Conservation (phyloP, 2,888 invertebrate genomes). For the Mystacides longicornis region DNA sequence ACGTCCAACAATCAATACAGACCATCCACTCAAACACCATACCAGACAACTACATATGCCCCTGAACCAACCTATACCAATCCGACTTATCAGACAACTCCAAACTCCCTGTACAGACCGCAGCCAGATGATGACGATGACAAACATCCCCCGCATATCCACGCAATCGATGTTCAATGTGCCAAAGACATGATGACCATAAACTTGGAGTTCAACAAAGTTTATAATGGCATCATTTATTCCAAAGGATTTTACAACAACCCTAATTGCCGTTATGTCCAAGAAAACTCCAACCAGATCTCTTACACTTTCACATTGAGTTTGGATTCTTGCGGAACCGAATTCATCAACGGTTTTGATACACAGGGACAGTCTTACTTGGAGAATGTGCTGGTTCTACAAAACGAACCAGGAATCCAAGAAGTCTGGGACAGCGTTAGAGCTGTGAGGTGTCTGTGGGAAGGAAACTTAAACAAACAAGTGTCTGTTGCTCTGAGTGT, state of each 20-base stretch:
- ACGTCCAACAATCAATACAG: constrained; percentile 27
- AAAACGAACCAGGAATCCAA: constrained; percentile 70
- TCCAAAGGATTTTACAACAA: constrained; percentile 67
- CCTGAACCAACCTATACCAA: constrained; percentile 8
- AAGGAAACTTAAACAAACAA: constrained; percentile 70
- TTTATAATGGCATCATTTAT: constrained; percentile 72
- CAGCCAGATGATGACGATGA: constrained; percentile 52
- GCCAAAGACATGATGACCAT: constrained; percentile 79
- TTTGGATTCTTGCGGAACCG: constrained; percentile 69
- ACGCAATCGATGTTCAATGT: constrained; percentile 67
- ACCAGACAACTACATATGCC: constrained; percentile 19
- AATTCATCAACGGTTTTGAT: constrained; percentile 70
- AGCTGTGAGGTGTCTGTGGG: constrained; percentile 72
- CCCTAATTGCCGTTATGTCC: constrained; percentile 65
- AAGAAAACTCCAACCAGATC: constrained; percentile 59
- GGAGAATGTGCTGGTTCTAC: constrained; percentile 68
- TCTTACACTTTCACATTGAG: constrained; percentile 69
- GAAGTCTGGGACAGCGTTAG: constrained; percentile 75
- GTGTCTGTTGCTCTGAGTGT: constrained; percentile 67
- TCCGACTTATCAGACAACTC: no score
- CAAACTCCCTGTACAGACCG: constrained; percentile 23
- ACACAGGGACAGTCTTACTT: constrained; percentile 71
- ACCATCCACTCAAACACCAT: constrained; percentile 17
- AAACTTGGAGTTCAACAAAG: constrained; percentile 67
- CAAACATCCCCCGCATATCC: constrained; percentile 69